Percentiles rank a stretch among this genome's conserved stretches.
phyloP scores from a whole-genome alignment of 2,797 vertebrate species.

The Pteropus rufus region DNA sequence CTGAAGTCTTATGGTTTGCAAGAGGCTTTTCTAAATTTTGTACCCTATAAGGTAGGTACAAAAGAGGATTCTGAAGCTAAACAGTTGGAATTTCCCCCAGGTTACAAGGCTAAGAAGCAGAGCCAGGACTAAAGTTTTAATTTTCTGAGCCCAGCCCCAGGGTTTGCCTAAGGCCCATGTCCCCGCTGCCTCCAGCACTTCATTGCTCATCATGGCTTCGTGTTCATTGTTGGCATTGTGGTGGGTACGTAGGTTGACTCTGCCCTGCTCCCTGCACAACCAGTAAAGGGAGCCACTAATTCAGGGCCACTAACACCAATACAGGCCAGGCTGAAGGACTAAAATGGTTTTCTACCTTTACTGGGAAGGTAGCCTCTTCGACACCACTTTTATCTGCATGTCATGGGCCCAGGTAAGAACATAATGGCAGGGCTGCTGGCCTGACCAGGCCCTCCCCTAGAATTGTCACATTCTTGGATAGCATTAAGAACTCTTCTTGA shows the following conservation, averaged over 20 bases:
- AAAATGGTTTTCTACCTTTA: background rate
- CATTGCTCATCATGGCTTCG: background rate
- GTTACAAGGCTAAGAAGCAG: background rate
- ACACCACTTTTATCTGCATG: background rate
- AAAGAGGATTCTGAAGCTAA: background rate
- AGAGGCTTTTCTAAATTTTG: background rate
- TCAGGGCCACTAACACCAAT: background rate
- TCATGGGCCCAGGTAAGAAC: background rate
- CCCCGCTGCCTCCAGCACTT: accelerated
- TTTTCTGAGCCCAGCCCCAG: background rate
- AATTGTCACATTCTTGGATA: background rate
- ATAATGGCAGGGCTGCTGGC: background rate
- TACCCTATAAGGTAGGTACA: background rate
- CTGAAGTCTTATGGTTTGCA: too few species aligned
- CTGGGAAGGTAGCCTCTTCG: background rate
- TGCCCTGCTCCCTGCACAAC: background rate
- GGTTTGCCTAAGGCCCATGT: too few species aligned
- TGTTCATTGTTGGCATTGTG: background rate
- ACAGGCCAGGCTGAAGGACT: background rate
- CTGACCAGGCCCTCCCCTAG: too few species aligned
- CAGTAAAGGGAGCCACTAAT: background rate
- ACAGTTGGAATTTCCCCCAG: background rate
- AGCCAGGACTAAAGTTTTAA: background rate
- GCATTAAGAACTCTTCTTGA: background rate
- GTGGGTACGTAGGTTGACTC: background rate